Base-by-base conservation (phyloP, 1,140 invertebrate species). In the Lysiphlebus fabarum region DNA sequence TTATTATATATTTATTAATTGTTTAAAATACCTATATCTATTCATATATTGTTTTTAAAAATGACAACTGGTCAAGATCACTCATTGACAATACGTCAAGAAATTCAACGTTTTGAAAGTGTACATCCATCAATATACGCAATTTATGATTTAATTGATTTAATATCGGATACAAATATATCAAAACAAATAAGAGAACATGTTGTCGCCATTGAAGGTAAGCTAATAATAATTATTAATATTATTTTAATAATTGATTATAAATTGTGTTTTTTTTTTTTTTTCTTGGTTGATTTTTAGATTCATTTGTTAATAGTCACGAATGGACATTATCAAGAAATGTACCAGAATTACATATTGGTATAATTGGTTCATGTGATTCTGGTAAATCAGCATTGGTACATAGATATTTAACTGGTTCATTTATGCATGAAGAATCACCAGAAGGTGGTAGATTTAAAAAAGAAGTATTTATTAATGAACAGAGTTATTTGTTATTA, bases 261-360 rank as follows among this genome's bases (percentile, higher is more conserved):
- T n/a, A 10, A 53, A 38, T 42, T 53, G 17, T 10, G 7, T 53
- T 11, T 53, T 14, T 5, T n/a, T n/a, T n/a, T n/a, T n/a, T n/a
- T n/a, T n/a, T n/a, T n/a, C n/a, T n/a, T n/a, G n/a, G 17, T 26
- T 26, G 2, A 4, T 26, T 26, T 26, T 55, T 84, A 99, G 96
- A 99, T 88, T 98, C 96, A n/a, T 99, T 99, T 83, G 96, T 99
- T 33, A 99, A 99, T 80, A 97, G 94, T 76, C 96, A 99, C 85
- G 97, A 99, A 89, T 99, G 97, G 96, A 99, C 97, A 1, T 81
- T 99, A 53, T 91, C 92, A 42, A 84, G 96, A 63, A 85, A 88
- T 44, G 95, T 99, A n/a, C 92, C 93, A 49, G 95, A 98, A 77
- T 78, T 99, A 53, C 85, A 96, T 61, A 80, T 99, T 62, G 96